Evolutionary conservation across 2,797 vertebrate genomes (phyloP), one percentile per base, ranked within the genome.

Genomic region (Sebastes ruberrimus): DNA sequence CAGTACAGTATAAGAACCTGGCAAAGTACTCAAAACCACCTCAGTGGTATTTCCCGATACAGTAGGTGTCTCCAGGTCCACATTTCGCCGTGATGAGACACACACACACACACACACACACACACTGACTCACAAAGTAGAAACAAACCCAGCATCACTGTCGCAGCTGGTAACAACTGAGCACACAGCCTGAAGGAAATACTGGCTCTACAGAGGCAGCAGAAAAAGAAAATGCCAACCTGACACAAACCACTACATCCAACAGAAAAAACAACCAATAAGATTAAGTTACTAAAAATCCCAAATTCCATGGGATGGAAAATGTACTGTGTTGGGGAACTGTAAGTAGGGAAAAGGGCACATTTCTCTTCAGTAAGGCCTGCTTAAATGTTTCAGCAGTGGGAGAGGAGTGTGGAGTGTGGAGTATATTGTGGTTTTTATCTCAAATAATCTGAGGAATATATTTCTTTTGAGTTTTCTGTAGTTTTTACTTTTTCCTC

Each of bases 221-320:
- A 80, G 64, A 65, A 61, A 70, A 61, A 76, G 10, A 69, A 78
- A 64, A 82, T 60, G 35, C 64, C 73, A 75, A 33, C 10, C 14
- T 4, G 3, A 78, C 69, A 71, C 28, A 73, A 83, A 81, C 23
- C 69, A 64, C 64, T 38, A 66, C 55, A 78, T 60, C 42, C n/a
- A 68, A 65, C 57, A 78, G 56, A 69, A 68, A 68, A 64, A 59
- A 6, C 9, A 68, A 23, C 60, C 61, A 61, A 62, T 65, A 28
- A 61, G 23, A 72, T 32, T 28, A 57, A 59, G 71, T 57, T 16
- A 38, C 30, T 75, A 33, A 76, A 63, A 30, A 9, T 64, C n/a
- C 6, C 4, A 87, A 69, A 71, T 27, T 76, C 28, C 46, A 72
- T 0, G 2, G 49, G 20, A 23, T 59, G 62, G 78, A 72, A 78